These are phyloP conservation scores for Lordiphosa collinella DNA, from an alignment of 1,140 invertebrate species.

Conservation along the genomic window DNA sequence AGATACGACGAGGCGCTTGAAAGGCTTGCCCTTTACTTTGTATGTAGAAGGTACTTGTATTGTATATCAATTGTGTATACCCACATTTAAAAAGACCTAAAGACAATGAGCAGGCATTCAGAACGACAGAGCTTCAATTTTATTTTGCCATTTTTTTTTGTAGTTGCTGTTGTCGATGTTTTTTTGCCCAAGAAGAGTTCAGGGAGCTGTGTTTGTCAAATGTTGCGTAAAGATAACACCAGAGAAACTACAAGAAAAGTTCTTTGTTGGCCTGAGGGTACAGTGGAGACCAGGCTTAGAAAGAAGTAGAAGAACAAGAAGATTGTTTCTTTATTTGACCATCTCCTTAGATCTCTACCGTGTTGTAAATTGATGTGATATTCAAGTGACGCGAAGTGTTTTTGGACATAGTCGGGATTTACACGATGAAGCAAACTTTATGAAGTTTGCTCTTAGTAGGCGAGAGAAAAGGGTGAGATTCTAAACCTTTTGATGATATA, in stretches of 20 bases:
- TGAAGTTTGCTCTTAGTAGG: too few species aligned
- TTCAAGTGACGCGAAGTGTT: too few species aligned
- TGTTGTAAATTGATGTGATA: too few species aligned
- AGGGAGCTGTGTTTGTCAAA: constrained; percentile 39
- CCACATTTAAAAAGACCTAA: constrained; percentile 1
- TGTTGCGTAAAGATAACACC: constrained; percentile 61
- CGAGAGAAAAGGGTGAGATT: too few species aligned
- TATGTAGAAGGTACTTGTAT: constrained; percentile 11
- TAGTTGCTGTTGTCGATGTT: too few species aligned
- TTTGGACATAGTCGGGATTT: too few species aligned
- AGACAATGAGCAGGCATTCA: constrained; percentile 51
- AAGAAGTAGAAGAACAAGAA: too few species aligned
- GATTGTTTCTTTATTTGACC: too few species aligned
- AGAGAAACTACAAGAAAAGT: constrained; percentile 23
- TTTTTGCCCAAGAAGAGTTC: constrained; percentile 6
- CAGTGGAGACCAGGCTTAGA: not conserved
- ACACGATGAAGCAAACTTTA: too few species aligned
- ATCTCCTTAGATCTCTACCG: too few species aligned
- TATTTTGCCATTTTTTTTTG: too few species aligned
- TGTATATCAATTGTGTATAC: constrained; percentile 2
- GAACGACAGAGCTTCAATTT: constrained; percentile 5
- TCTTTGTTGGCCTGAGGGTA: constrained; percentile 35
- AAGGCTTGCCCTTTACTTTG: constrained; percentile 45
- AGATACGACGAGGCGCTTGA: constrained; percentile 44
- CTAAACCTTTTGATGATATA: too few species aligned